Evolutionary conservation across 2,888 invertebrate genomes (phyloP), one percentile per base, ranked within the genome.

Genomic region (Drosophila macrothrix): DNA sequence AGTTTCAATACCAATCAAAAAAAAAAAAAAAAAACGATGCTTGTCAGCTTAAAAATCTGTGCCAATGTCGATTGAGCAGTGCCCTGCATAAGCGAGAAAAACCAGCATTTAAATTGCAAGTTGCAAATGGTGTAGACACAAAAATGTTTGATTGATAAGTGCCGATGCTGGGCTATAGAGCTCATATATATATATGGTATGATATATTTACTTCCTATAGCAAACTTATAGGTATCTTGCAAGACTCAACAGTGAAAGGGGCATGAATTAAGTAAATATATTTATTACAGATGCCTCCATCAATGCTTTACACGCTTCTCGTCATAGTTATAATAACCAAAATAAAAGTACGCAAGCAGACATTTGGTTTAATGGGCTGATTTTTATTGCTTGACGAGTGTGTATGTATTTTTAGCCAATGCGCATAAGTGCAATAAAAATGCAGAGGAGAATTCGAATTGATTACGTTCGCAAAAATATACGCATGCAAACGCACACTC

Each of bases 381-480:
- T 59, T 73, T 69, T 53, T 53, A 67, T 67, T 73, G 49, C 53
- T 31, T n/a, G 6, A 7, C 43, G 22, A 5, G 22, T 43, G 12
- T 10, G 29, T 71, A 10, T 55, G 41, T 68, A 31, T 73, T 61
- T 59, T 68, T 64, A 35, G 68, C 35, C 60, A 62, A 64, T 73
- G 62, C 76, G 67, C 72, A 74, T 68, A 82, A 84, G 88, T 84
- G 77, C 88, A 80, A 86, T 88, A 86, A 88, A 86, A 88, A 82
- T 82, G 78, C 72, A 82, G 80, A 84, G 76, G 63, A 67, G 73
- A 79, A 87, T 79, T 74, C 83, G 70, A 84, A 80, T 78, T 90
- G 90, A 90, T 90, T 85, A 73, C 63, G 70, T 49, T 55, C 49
- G 58, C 50, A 61, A 14, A 52, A 46, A 53, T 54, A 61, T 53